Evolutionary conservation across 2,888 invertebrate genomes (phyloP), one percentile per base, ranked within the genome.

Genomic region (Tipula confusa): DNA sequence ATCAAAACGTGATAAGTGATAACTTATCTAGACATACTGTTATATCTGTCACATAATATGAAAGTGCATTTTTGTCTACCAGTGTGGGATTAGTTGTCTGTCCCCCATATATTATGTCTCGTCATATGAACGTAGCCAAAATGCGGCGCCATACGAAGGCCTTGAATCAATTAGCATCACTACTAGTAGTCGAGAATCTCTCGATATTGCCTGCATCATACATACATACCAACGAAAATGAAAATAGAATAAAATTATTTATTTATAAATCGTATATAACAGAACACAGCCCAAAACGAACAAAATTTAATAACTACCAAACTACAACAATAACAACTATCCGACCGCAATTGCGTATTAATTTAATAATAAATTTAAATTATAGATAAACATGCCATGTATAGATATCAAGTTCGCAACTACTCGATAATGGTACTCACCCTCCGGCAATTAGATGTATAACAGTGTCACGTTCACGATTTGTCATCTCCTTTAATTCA

Each of bases 371-470:
- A 64, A 64, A 64, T 18, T 15, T 64, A 64, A 18, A 64, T 24
- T 64, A 9, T 64, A 18, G 18, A n/a, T 2, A 24, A 64, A 64
- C 64, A 64, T 24, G 64, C 64, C 18, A 9, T 43, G n/a, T 43
- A 43, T 43, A 43, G 43, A 43, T 9, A 43, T 64, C 64, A 24
- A 18, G 24, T 9, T 43, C 9, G 6, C 36, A 36, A 43, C 4
- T 15, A 43, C 4, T 64, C 4, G 15, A 6, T 11, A 18, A 11
- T 4, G 31, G 18, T 18, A 93, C 96, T 93, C 92, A 98, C 98
- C 97, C 97, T 93, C 98, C 98, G 90, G 97, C 97, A 87, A 97
- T 92, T 88, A 98, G 93, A 92, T 98, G 97, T 91, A 97, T 97
- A 87, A 97, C 93, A 86, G 96, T 96, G 91, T 97, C 97, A 90